Evolutionary conservation across 2,797 vertebrate genomes (phyloP).

Genomic region (Macroramphosus scolopax): DNA sequence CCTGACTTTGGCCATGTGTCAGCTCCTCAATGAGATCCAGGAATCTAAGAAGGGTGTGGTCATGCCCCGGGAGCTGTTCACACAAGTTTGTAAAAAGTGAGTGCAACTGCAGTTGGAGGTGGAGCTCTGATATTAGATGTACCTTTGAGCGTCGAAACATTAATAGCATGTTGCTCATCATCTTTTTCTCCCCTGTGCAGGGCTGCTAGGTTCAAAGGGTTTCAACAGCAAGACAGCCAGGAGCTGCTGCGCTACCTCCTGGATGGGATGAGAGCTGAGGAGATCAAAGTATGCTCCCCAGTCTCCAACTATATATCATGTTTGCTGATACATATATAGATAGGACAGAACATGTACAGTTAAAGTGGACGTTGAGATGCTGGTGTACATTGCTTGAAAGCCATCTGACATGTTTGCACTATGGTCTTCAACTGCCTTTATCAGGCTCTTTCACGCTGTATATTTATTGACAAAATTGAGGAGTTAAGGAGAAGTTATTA

Average conservation of each 20-base stretch:
- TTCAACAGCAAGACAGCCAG: conserved; percentile 98
- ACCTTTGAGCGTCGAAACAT: background rate
- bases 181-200: conserved; percentile 63
- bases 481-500: no score
- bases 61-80: conserved; percentile 90
- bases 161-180: background rate
- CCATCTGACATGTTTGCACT: background rate
- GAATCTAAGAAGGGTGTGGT: conserved; percentile 86
- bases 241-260: conserved; percentile 94
- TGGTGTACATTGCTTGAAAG: background rate
- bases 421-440: no score
- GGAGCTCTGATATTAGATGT: background rate
- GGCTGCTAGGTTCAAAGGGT: conserved; percentile 92
- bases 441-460: no score
- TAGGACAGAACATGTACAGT: no score
- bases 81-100: conserved; percentile 98
- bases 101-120: conserved; percentile 44
- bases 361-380: no score
- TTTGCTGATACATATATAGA: no score
- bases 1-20: conserved; percentile 90
- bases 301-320: no score
- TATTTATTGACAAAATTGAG: no score
- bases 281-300: conserved; percentile 77
- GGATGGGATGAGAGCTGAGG: conserved; percentile 95
- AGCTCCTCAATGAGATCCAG: conserved; percentile 90